A percentile compares a stretch with the other conserved stretches of the same genome.
These are phyloP conservation scores for Benthosema pterotum DNA, from an alignment of 2,797 vertebrate genomes.

Conservation along the genomic window DNA sequence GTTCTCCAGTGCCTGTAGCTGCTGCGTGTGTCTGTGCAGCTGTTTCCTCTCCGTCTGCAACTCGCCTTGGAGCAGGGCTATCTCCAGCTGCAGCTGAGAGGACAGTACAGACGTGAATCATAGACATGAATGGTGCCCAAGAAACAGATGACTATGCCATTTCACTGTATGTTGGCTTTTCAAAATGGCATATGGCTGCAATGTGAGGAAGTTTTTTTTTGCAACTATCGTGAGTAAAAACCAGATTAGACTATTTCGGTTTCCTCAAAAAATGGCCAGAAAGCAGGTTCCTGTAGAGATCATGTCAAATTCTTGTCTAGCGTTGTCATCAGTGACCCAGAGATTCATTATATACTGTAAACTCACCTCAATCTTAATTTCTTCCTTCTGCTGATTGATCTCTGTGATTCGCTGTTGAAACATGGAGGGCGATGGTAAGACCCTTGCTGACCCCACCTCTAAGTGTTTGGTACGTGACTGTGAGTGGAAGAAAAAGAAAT, in stretches of 20 bases:
- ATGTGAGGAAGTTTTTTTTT: conserved; percentile 8
- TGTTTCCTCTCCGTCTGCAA: conserved; percentile 82
- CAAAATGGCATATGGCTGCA: not conserved
- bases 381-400: conserved; percentile 87
- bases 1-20: conserved; percentile 77
- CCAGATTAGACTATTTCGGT: too few relatives aligned
- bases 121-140: conserved; percentile 30
- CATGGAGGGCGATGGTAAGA: conserved; percentile 62
- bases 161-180: conserved; percentile 8
- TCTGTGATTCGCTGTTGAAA: conserved; percentile 85
- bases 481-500: not conserved
- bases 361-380: conserved; percentile 88
- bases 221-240: too few relatives aligned
- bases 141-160: conserved; percentile 44
- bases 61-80: conserved; percentile 86
- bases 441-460: conserved; percentile 50
- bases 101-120: conserved; percentile 47
- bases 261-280: too few relatives aligned
- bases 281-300: not conserved
- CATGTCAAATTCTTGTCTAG: too few relatives aligned
- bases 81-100: conserved; percentile 88
- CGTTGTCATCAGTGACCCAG: too few relatives aligned
- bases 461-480: conserved; percentile 60
- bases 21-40: conserved; percentile 74
- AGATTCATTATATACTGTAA: too few relatives aligned